Evolutionary conservation across 2,888 invertebrate genomes (phyloP).

Genomic region (Trachelus tabidus): DNA sequence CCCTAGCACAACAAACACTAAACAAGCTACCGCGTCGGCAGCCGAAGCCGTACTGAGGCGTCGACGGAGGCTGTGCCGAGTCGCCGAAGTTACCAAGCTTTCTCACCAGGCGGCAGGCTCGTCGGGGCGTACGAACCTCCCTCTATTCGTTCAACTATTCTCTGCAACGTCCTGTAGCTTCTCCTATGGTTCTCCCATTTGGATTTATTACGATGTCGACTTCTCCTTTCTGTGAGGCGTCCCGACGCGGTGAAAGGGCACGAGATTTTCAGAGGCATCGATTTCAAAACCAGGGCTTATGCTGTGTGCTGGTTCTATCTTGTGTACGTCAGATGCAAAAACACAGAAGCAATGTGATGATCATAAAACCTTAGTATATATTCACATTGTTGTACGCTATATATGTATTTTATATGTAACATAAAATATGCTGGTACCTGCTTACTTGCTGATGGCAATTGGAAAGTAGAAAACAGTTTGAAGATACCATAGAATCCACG

Average conservation of each 20-base stretch:
- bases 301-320: not conserved
- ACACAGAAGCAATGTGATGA: not conserved
- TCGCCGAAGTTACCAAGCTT: not conserved
- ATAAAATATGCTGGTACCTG: too few relatives aligned
- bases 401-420: too few relatives aligned
- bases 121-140: not conserved
- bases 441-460: too few relatives aligned
- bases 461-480: too few relatives aligned
- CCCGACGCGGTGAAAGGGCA: not conserved
- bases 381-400: not conserved
- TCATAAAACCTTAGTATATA: not conserved
- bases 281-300: not conserved
- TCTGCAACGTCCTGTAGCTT: not conserved
- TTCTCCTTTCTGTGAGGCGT: not conserved
- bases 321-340: not conserved
- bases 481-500: not conserved
- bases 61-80: slow-evolving; percentile 6
- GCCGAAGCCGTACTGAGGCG: slow-evolving; percentile 24
- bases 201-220: not conserved
- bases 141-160: not conserved
- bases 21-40: not conserved
- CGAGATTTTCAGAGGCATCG: not conserved
- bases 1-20: not conserved
- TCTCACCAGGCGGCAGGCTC: not conserved
- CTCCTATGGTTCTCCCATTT: not conserved